A percentile compares a stretch with the other conserved stretches of the same genome.
These are phyloP conservation scores for Himalopsyche japonica DNA, from an alignment of 2,888 invertebrate species.

Conservation along the genomic window DNA sequence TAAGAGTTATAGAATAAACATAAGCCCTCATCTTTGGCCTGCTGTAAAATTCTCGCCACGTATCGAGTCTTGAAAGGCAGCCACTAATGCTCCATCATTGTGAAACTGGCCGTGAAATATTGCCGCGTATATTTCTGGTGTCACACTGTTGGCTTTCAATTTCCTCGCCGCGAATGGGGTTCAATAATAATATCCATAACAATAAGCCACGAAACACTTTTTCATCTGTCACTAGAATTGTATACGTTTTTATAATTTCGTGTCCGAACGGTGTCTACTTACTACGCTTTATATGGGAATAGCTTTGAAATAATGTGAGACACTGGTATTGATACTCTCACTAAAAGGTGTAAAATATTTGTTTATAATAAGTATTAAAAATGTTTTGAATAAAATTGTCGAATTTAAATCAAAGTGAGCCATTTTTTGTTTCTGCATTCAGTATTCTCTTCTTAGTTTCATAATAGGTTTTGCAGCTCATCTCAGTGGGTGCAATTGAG, in stretches of 20 bases:
- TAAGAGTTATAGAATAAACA: background rate
- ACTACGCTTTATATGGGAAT: background rate
- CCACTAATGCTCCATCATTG: slow-evolving; percentile 22
- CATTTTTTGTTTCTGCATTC: no score
- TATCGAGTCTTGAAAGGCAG: slow-evolving; percentile 9
- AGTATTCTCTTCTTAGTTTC: no score
- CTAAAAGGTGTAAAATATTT: no score
- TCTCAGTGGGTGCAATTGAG: no score
- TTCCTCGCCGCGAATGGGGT: slow-evolving; percentile 22
- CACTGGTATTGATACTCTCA: no score
- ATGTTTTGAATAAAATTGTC: no score
- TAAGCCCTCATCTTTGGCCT: background rate
- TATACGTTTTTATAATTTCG: background rate
- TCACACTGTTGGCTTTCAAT: slow-evolving; percentile 15
- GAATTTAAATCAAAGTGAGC: no score
- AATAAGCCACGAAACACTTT: slow-evolving; percentile 22
- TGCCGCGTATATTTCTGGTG: slow-evolving; percentile 22
- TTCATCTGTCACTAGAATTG: slow-evolving; percentile 11
- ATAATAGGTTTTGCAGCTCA: no score
- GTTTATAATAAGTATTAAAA: no score
- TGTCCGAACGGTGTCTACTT: background rate
- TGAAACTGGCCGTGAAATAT: slow-evolving; percentile 17
- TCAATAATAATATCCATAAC: slow-evolving; percentile 30
- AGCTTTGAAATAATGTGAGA: no score
- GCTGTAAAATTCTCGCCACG: slow-evolving; percentile 20